phyloP scores from a whole-genome alignment of 2,888 invertebrate species.

The Leptothorax acervorum region DNA sequence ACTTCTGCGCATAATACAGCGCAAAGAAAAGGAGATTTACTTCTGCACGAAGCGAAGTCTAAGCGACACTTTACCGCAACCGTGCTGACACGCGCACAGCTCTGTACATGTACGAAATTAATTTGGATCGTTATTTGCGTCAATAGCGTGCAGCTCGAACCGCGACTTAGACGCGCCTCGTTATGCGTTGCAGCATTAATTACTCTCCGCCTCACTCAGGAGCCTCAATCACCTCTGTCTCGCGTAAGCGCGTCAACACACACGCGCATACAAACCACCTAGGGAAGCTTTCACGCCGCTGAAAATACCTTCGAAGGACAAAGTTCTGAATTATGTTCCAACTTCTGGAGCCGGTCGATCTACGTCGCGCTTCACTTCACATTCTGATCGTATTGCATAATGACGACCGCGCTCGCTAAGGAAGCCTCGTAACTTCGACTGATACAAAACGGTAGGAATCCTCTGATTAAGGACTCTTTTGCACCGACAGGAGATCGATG shows the following conservation, averaged over 20 bases:
- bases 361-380: slow-evolving; percentile 44
- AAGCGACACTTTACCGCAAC: neutral
- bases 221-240: slow-evolving; percentile 32
- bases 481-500: slow-evolving; percentile 57
- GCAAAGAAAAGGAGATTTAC: slow-evolving; percentile 30
- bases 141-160: slow-evolving; percentile 32
- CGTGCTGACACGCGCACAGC: neutral
- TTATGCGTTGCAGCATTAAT: slow-evolving; percentile 51
- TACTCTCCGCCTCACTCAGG: slow-evolving; percentile 31
- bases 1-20: neutral
- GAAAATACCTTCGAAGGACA: slow-evolving; percentile 64
- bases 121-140: slow-evolving; percentile 47
- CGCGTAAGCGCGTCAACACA: slow-evolving; percentile 8
- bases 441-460: slow-evolving; percentile 67
- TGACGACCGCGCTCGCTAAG: slow-evolving; percentile 61
- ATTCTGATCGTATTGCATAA: slow-evolving; percentile 65
- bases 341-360: slow-evolving; percentile 61
- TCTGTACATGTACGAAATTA: slow-evolving; percentile 42
- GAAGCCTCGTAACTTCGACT: slow-evolving; percentile 67
- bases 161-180: slow-evolving; percentile 24
- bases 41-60: neutral
- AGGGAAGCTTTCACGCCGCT: slow-evolving; percentile 43
- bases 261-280: slow-evolving; percentile 41
- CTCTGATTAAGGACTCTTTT: slow-evolving; percentile 72
- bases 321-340: slow-evolving; percentile 71